Evolutionary conservation across 2,797 vertebrate species (phyloP), one percentile per base, ranked within the genome.

Genomic region (Peromyscus melanophrys): DNA sequence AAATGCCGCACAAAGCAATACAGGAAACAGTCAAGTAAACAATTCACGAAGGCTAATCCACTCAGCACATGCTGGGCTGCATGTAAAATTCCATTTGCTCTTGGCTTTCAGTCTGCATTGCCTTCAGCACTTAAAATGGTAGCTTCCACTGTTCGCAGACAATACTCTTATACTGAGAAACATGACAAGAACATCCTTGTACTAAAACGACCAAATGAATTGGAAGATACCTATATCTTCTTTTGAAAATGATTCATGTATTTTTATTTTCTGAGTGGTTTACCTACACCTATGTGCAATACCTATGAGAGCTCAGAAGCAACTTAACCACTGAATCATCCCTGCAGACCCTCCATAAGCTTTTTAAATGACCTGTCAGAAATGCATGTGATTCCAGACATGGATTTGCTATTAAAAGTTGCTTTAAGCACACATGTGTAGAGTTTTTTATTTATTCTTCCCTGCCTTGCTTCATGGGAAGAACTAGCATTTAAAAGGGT

Each of bases 91-190:
- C 71, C 90, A 86, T 92, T 95, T 82, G 84, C 40, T 78, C 63
- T 94, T 90, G 88, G 90, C 34, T 91, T 95, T 90, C 59, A 52
- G 89, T 96, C 61, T 76, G 16, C 9, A 19, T 91, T 90, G 82
- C 71, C 75, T 84, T 96, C 14, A 65, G 57, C 63, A 61, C 63
- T 84, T 84, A 91, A 71, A 65, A 34, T 10, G 9, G 57, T 34
- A 89, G 49, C 37, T 13, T 57, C 63, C 55, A n/a, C 43, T 34
- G 4, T 76, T 85, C 46, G 4, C 19, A 87, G 40, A 84, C 9
- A 73, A 11, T 29, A 61, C 21, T 88, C 61, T 46, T 27, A 57
- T 16, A 19, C 12, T 4, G 1, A 94, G n/a, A 40, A 46, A 21
- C 10, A 16, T 6, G 63, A 76, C 40, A 77, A 63, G 49, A 80